Conservation (phyloP, 1,140 invertebrate genomes). For the Sinonovacula constricta region DNA sequence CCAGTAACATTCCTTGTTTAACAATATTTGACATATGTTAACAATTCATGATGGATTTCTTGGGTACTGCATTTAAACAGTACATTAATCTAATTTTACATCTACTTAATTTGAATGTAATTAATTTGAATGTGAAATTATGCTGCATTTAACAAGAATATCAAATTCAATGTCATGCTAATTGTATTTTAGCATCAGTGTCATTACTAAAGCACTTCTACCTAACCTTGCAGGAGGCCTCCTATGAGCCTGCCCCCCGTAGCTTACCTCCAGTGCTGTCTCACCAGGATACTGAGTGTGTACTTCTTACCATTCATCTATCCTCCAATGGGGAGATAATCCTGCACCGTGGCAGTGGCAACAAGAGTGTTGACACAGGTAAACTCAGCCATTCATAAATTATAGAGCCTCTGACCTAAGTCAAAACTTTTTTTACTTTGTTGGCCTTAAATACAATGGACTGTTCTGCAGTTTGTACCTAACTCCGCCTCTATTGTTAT, state of each 20-base stretch:
- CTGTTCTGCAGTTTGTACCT: too few species aligned
- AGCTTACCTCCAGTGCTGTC: slow-evolving; percentile 64
- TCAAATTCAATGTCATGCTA: too few species aligned
- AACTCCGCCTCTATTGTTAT: too few species aligned
- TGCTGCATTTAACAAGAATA: not conserved
- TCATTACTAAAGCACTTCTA: not conserved
- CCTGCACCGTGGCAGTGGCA: slow-evolving; percentile 63
- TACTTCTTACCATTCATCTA: slow-evolving; percentile 71
- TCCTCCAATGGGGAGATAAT: slow-evolving; percentile 76
- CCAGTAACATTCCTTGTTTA: too few species aligned
- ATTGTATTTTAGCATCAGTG: not conserved
- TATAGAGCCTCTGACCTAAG: too few species aligned
- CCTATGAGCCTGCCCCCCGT: slow-evolving; percentile 68
- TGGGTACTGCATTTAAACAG: too few species aligned
- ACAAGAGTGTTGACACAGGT: slow-evolving; percentile 73
- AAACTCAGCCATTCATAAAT: not conserved
- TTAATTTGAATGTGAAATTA: too few species aligned
- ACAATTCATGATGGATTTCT: too few species aligned
- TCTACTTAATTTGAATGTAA: too few species aligned
- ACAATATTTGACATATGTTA: too few species aligned
- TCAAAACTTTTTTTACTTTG: not conserved
- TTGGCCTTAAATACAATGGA: not conserved
- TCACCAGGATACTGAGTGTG: slow-evolving; percentile 60
- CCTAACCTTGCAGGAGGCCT: slow-evolving; percentile 75
- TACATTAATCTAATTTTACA: too few species aligned